phyloP scores from a whole-genome alignment of 2,113 vertebrate species.

The Orthochromis indermauri region DNA sequence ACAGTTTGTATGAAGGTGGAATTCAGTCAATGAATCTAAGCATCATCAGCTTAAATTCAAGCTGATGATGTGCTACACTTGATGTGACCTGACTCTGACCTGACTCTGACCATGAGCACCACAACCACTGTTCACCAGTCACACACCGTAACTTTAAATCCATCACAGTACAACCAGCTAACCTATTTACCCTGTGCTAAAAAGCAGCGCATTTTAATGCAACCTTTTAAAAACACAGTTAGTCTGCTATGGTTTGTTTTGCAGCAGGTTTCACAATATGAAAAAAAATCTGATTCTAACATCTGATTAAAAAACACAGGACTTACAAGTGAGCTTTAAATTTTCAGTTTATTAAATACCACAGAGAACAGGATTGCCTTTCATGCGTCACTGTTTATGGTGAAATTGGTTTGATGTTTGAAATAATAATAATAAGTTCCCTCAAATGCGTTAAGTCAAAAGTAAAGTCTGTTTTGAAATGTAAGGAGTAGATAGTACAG shows the following conservation, averaged over 20 bases:
- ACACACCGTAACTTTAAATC: not conserved
- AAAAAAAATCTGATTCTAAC: not conserved
- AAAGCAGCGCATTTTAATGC: not conserved
- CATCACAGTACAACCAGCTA: not conserved
- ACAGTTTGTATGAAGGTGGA: not conserved
- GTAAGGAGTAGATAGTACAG: not conserved
- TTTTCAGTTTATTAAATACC: not conserved
- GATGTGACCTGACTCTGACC: not conserved
- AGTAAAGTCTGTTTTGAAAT: not conserved
- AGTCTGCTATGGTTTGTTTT: not conserved
- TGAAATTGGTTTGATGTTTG: not conserved
- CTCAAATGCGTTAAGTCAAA: not conserved
- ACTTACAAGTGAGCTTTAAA: not conserved
- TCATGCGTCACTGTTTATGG: not conserved
- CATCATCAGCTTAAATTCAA: not conserved
- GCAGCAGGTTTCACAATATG: not conserved
- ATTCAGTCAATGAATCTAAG: not conserved
- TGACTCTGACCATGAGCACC: not conserved
- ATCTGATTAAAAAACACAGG: not conserved
- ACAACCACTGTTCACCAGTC: not conserved
- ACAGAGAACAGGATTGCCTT: not conserved
- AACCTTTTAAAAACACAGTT: not conserved
- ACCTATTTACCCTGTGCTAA: not conserved
- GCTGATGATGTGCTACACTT: no score
- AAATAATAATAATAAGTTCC: not conserved